These are phyloP conservation scores for Diplazon laetatorius DNA, from an alignment of 2,888 invertebrate genomes.

Conservation along the genomic window DNA sequence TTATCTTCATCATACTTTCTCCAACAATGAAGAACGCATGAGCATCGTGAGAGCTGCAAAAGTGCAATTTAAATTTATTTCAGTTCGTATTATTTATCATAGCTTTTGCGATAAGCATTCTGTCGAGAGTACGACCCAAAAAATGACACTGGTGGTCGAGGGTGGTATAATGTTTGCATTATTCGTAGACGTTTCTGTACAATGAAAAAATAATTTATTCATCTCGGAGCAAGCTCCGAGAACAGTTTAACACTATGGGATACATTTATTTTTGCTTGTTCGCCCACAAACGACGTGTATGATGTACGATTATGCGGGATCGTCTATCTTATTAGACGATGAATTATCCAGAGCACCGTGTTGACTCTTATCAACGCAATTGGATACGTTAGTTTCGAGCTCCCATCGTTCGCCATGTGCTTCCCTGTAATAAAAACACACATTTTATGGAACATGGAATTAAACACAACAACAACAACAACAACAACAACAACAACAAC, in stretches of 20 bases:
- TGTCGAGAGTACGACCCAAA: no score
- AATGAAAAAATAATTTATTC: conserved; percentile 79
- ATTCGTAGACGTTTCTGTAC: not conserved
- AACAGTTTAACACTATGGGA: no score
- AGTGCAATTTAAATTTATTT: no score
- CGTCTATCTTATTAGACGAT: conserved; percentile 52
- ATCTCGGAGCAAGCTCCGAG: conserved; percentile 68
- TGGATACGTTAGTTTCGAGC: conserved; percentile 54
- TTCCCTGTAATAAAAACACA: conserved; percentile 75
- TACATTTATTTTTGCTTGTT: conserved; percentile 27
- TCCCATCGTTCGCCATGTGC: conserved; percentile 74
- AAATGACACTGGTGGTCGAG: no score
- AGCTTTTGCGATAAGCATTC: no score
- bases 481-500: no score
- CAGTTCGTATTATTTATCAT: no score
- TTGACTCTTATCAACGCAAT: conserved; percentile 69
- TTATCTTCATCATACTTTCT: no score
- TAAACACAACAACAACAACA: no score
- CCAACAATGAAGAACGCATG: no score
- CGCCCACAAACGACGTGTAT: conserved; percentile 22
- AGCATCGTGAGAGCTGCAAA: no score
- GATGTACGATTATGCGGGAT: conserved; percentile 17
- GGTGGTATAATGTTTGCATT: no score
- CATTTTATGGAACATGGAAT: not conserved
- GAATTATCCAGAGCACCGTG: conserved; percentile 69